Percentiles rank a stretch among this genome's conserved stretches.
Evolutionary conservation across 2,888 invertebrate species (phyloP).

Genomic region (Acleris laterana): DNA sequence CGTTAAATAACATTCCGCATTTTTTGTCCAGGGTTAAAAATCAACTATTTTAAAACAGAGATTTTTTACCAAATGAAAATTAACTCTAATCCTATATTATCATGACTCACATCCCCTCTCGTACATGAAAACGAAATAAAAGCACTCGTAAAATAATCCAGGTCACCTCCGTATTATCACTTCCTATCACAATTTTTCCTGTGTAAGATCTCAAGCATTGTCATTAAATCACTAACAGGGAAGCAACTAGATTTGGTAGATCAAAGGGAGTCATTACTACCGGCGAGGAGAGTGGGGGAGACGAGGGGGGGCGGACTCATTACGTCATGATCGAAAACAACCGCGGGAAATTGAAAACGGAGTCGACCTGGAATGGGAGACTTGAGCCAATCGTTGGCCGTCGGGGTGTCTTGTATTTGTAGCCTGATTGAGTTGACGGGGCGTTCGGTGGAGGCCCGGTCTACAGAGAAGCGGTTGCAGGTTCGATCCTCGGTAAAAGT

Average conservation of each 20-base stretch:
- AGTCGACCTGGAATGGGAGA: conserved; percentile 8
- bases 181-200: neutral
- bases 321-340: conserved; percentile 15
- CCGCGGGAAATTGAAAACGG: conserved; percentile 24
- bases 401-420: neutral
- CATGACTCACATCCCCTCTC: too few relatives aligned
- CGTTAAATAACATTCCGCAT: too few relatives aligned
- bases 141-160: too few relatives aligned
- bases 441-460: neutral
- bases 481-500: too few relatives aligned
- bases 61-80: too few relatives aligned
- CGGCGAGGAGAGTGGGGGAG: neutral
- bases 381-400: conserved; percentile 14
- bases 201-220: neutral
- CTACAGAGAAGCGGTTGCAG: too few relatives aligned
- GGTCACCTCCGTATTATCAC: neutral
- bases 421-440: neutral
- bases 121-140: too few relatives aligned
- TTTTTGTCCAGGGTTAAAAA: too few relatives aligned
- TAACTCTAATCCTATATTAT: too few relatives aligned
- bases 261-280: conserved; percentile 19
- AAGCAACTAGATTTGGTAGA: conserved; percentile 16
- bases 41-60: too few relatives aligned
- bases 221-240: conserved; percentile 1
- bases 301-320: neutral